Evolutionary conservation across 2,888 invertebrate genomes (phyloP), one percentile per base, ranked within the genome.

Genomic region (Drosophila borealis): DNA sequence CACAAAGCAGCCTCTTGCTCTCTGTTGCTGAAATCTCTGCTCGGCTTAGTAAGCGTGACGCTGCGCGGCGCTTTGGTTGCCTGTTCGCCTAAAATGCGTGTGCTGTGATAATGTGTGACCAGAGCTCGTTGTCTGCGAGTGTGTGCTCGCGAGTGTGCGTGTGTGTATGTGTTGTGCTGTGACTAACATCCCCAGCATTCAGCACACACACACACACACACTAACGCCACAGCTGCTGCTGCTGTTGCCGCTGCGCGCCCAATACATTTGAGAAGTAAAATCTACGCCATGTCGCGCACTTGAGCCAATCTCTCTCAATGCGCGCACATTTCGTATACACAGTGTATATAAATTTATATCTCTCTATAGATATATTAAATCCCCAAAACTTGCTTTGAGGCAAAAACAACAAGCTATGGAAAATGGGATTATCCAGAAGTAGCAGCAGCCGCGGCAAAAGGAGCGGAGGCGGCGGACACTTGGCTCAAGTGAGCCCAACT

Each of bases 241-340:
- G 54, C 10, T 46, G 45, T 3, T 3, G 19, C 17, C 69, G 59
- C 89, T 90, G 90, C 10, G 80, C 83, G 88, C 90, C 91, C 80
- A 79, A 72, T 89, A 84, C 84, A 90, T 90, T 90, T 90, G 90
- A 90, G 90, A 91, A 91, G 90, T 88, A 86, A 90, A 90, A 90
- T 90, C 90, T 90, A 90, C 90, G 87, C 88, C 81, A 72, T 60
- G 81, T 80, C 81, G 75, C 67, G 45, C 83, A 88, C 88, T 85
- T 85, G 88, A 88, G 88, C 78, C 78, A 84, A 86, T 77, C 73
- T 78, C 70, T 69, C 83, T 73, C 86, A 65, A 17, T 42, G 34
- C 33, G n/a, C 76, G 63, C 75, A 56, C 49, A 13, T 59, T 36
- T 53, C 8, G 5, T 42, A 42, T 21, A 17, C 36, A 25, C 36